These are phyloP conservation scores for Zootoca vivipara DNA, from an alignment of 2,113 vertebrate species.

Conservation along the genomic window DNA sequence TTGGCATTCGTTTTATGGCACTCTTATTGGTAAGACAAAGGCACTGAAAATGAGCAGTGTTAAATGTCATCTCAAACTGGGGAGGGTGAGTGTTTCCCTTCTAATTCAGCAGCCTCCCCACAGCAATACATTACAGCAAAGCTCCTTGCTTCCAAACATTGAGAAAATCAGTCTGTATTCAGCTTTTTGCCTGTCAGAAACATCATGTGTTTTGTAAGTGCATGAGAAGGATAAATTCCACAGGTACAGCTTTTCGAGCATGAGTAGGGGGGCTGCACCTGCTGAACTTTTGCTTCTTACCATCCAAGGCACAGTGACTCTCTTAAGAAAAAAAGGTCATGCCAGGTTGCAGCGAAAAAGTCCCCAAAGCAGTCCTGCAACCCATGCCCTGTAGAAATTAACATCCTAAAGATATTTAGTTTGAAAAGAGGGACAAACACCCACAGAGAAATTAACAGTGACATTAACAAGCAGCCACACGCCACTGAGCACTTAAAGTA, in stretches of 20 bases:
- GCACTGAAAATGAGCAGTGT: background rate
- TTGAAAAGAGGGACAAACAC: background rate
- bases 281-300: background rate
- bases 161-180: background rate
- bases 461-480: conserved; percentile 9
- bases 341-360: background rate
- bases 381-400: background rate
- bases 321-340: background rate
- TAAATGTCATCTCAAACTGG: background rate
- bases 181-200: background rate
- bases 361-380: background rate
- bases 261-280: background rate
- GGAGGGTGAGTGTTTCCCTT: no score
- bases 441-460: background rate
- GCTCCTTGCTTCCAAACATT: no score
- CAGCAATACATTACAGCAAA: background rate
- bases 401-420: background rate
- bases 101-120: background rate
- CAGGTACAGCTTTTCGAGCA: background rate
- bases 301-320: background rate
- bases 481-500: conserved; percentile 1
- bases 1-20: background rate
- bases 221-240: background rate
- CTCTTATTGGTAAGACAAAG: background rate
- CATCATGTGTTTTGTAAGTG: background rate